Base-by-base conservation (phyloP, 2,797 vertebrate genomes). In the Tinamus major region DNA sequence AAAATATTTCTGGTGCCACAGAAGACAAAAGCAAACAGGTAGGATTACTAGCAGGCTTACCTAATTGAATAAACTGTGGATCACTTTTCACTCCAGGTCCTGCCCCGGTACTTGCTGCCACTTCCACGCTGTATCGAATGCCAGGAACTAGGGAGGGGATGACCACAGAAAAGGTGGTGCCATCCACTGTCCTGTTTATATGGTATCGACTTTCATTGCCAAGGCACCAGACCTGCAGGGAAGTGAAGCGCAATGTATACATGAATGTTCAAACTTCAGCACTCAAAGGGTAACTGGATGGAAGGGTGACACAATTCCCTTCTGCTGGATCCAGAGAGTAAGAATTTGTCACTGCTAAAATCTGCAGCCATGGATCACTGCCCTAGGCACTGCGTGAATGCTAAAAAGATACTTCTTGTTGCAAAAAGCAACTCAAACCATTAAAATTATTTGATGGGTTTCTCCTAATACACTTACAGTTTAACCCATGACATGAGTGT, bases 181-280 rank as follows among this genome's bases (percentile, higher is more conserved):
- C 98, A 8, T 99, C 99, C 17, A 99, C 99, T 0, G 99, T 99
- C 94, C 98, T 99, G 98, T 99, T 99, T 31, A 99, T 98, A 20
- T 99, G 99, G 96, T 99, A 99, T 12, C 99, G 98, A 56, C 98
- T 99, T 96, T 99, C 99, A 84, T 99, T 99, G 81, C 99, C 99
- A 48, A 99, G 98, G 96, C 99, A 99, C 99, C 99, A 99, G 89
- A 99, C 98, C 99, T 99, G 90, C 82, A 95, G 79, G 80, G 35
- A 86, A 85, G 48, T 15, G 67, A 93, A 92, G 67, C 0, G 4
- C 20, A 51, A 3, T 24, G 46, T 26, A 33, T 4, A 3, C 5
- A 11, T 11, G 49, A 76, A 9, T 6, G 63, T 21, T 77, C 65
- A 64, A 49, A 85, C 39, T 53, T 41, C 71, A 83, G 2, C 1